These are phyloP conservation scores for Hesperia comma DNA, from an alignment of 2,888 invertebrate genomes.

Conservation along the genomic window DNA sequence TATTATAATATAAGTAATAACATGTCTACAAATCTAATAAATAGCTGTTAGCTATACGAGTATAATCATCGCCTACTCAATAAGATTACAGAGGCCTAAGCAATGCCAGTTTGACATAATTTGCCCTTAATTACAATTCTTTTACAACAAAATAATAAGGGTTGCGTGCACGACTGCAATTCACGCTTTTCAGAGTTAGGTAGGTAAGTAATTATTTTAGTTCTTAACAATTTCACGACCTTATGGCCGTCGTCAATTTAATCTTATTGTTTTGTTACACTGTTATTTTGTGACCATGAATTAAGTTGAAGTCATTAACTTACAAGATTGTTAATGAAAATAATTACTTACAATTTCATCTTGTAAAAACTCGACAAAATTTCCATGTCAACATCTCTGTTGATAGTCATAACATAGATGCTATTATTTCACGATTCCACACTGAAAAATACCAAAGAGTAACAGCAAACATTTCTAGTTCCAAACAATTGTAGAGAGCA, in stretches of 20 bases:
- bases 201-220: constrained; percentile 67
- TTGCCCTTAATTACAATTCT: constrained; percentile 68
- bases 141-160: constrained; percentile 78
- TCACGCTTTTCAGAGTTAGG: constrained; percentile 59
- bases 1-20: too few species aligned
- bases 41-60: neutral
- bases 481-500: neutral
- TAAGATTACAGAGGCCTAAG: constrained; percentile 25
- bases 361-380: too few species aligned
- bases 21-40: neutral
- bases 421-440: too few species aligned
- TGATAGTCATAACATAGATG: too few species aligned
- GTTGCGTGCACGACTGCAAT: constrained; percentile 71
- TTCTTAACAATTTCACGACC: constrained; percentile 62
- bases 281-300: constrained; percentile 11
- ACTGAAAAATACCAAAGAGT: too few species aligned
- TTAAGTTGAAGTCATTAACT: neutral
- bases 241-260: constrained; percentile 52
- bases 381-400: too few species aligned
- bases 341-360: neutral
- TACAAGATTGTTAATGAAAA: neutral
- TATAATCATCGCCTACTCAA: constrained; percentile 19
- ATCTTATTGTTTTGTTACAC: constrained; percentile 13
- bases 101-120: constrained; percentile 54
- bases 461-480: neutral